phyloP scores from a whole-genome alignment of 1,140 invertebrate species.

The Drosophila melanica region DNA sequence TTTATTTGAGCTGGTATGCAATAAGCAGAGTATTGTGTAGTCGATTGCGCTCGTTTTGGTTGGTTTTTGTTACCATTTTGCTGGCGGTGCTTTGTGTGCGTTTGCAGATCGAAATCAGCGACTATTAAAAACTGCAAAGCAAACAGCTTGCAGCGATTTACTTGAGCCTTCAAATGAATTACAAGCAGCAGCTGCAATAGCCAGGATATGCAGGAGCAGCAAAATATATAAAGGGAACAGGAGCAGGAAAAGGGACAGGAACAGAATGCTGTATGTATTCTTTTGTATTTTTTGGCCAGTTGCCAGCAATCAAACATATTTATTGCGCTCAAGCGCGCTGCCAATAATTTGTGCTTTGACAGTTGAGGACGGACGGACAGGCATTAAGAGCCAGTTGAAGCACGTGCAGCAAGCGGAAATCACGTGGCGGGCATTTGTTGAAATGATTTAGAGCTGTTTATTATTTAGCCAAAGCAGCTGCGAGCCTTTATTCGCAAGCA shows the following conservation, averaged over 20 bases:
- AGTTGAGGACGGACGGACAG: slow-evolving; percentile 25
- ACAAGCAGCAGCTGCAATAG: slow-evolving; percentile 37
- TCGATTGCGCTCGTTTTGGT: neutral
- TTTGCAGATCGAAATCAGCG: slow-evolving; percentile 33
- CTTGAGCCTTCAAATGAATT: slow-evolving; percentile 60
- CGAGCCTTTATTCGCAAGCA: neutral
- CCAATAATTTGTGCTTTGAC: slow-evolving; percentile 74
- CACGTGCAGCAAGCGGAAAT: slow-evolving; percentile 71
- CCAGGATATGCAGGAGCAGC: slow-evolving; percentile 12
- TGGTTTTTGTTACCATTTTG: slow-evolving; percentile 75
- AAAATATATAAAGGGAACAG: too few species aligned
- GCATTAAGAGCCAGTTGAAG: slow-evolving; percentile 25
- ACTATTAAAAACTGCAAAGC: slow-evolving; percentile 65
- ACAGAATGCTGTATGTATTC: slow-evolving; percentile 4
- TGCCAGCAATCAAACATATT: slow-evolving; percentile 77
- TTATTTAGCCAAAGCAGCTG: slow-evolving; percentile 56
- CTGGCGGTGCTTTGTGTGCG: neutral
- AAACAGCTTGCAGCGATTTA: slow-evolving; percentile 67
- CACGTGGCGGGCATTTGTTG: slow-evolving; percentile 72
- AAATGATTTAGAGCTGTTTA: slow-evolving; percentile 76
- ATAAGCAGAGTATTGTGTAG: too few species aligned
- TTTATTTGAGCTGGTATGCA: too few species aligned
- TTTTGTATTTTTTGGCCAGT: slow-evolving; percentile 48
- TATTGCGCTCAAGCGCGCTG: slow-evolving; percentile 78
- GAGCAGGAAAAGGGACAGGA: slow-evolving; percentile 6